A percentile compares a stretch with the other conserved stretches of the same genome.
phyloP scores from a whole-genome alignment of 1,140 invertebrate species.

The Papilio dardanus region DNA sequence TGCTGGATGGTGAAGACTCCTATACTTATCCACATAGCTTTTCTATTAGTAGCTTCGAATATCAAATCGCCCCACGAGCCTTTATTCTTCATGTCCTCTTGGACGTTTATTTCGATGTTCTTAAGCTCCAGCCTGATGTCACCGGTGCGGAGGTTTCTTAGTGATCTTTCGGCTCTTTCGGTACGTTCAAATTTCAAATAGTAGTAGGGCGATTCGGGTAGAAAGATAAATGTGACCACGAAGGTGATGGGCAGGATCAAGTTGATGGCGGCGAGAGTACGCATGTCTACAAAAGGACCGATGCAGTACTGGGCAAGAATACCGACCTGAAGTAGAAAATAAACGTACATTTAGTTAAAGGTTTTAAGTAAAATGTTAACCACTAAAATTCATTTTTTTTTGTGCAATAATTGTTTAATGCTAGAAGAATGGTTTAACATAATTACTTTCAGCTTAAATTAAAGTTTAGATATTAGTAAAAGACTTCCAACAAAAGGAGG shows the following conservation, averaged over 20 bases:
- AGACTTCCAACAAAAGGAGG: too few relatives aligned
- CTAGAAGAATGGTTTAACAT: too few relatives aligned
- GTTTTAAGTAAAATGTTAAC: not conserved
- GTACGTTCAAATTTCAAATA: constrained; percentile 81
- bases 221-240: constrained; percentile 81
- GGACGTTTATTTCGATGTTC: constrained; percentile 84
- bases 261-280: constrained; percentile 83
- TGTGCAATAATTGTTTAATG: too few relatives aligned
- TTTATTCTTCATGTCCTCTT: constrained; percentile 81
- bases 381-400: too few relatives aligned
- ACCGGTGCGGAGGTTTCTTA: constrained; percentile 81
- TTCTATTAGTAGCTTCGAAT: constrained; percentile 84
- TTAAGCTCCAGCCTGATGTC: constrained; percentile 85
- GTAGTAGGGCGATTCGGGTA: constrained; percentile 85
- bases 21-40: constrained; percentile 84
- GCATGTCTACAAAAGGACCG: constrained; percentile 84
- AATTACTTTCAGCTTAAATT: too few relatives aligned
- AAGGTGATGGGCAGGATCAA: constrained; percentile 83
- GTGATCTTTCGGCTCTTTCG: constrained; percentile 78
- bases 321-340: constrained; percentile 83
- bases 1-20: constrained; percentile 89
- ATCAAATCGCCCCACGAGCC: constrained; percentile 84
- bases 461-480: too few relatives aligned
- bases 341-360: not conserved
- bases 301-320: constrained; percentile 87